These are phyloP conservation scores for Melieria picta DNA, from an alignment of 2,888 invertebrate genomes.

Conservation along the genomic window DNA sequence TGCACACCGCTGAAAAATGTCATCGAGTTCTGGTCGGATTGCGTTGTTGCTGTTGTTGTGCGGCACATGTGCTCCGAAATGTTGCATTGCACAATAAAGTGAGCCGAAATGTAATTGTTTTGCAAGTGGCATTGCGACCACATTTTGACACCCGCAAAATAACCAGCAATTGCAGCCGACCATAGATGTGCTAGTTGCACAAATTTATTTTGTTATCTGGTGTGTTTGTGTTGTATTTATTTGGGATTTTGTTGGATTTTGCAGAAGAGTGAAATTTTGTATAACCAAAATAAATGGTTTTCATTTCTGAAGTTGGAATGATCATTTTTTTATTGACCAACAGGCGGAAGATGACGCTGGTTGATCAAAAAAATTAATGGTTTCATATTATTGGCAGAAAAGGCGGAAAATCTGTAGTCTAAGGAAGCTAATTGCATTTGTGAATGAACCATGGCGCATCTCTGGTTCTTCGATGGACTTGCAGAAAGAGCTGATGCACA, in stretches of 20 bases:
- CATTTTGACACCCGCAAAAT: constrained; percentile 54
- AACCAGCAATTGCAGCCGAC: neutral
- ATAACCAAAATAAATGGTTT: neutral
- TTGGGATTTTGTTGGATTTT: neutral
- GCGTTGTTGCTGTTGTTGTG: constrained; percentile 25
- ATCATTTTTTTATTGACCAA: too few species aligned
- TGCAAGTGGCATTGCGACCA: constrained; percentile 62
- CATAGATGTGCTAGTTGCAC: neutral
- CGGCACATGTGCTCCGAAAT: constrained; percentile 55
- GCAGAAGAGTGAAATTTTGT: constrained; percentile 2
- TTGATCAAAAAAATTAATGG: too few species aligned
- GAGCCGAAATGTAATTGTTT: constrained; percentile 62
- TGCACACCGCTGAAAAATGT: constrained; percentile 41
- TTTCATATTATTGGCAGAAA: too few species aligned
- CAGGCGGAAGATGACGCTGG: too few species aligned
- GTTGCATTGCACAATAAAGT: constrained; percentile 58
- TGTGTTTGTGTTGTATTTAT: too few species aligned
- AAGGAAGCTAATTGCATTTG: too few species aligned
- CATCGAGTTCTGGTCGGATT: constrained; percentile 46
- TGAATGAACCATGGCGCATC: too few species aligned
- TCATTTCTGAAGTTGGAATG: too few species aligned
- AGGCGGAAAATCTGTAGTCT: too few species aligned
- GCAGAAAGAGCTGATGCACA: too few species aligned
- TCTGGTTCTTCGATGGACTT: too few species aligned
- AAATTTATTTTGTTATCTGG: neutral